Evolutionary conservation across 2,888 invertebrate species (phyloP), one percentile per base, ranked within the genome.

Genomic region (Xestia sexstrigata): DNA sequence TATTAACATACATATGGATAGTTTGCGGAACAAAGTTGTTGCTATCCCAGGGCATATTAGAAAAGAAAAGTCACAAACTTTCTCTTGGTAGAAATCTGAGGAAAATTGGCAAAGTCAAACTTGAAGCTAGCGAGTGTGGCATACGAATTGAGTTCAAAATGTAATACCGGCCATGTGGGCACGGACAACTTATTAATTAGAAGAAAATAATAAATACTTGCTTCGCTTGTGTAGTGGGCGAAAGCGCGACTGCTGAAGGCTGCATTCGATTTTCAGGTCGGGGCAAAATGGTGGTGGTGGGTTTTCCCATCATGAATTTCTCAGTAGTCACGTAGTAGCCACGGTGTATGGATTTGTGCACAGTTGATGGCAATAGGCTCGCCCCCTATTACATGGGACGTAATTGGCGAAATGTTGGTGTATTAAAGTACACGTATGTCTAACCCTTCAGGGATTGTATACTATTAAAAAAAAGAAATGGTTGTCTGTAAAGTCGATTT

Each of bases 21-120:
- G 67, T 76, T 60, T 35, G 39, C 42, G 52, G 45, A 85, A 83
- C 76, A 78, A 84, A 86, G 68, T 89, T 86, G 70, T 76, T 79
- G 62, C n/a, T 70, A 67, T 82, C 85, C 86, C 81, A 52, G 17
- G 75, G 88, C 83, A 82, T 86, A 86, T 89, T 87, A 85, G 86
- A 87, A 88, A n/a, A n/a, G n/a, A n/a, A n/a, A 89, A 90, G 83
- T 89, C 84, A 45, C 71, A 30, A 87, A 90, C 79, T 89, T 90
- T 79, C 67, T 77, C 79, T 78, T 71, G 68, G 76, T 67, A 55
- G 82, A 85, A 89, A 89, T 89, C 88, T 88, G 87, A 68, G 80
- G 84, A 79, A 90, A 90, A 90, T 90, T 90, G 89, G 85, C 84
- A 68, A 62, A 55, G 72, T 65, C 74, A 52, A 89, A 87, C 85